Percentiles rank a stretch among this genome's conserved stretches.
phyloP scores from a whole-genome alignment of 1,140 invertebrate species.

The Triops cancriformis region DNA sequence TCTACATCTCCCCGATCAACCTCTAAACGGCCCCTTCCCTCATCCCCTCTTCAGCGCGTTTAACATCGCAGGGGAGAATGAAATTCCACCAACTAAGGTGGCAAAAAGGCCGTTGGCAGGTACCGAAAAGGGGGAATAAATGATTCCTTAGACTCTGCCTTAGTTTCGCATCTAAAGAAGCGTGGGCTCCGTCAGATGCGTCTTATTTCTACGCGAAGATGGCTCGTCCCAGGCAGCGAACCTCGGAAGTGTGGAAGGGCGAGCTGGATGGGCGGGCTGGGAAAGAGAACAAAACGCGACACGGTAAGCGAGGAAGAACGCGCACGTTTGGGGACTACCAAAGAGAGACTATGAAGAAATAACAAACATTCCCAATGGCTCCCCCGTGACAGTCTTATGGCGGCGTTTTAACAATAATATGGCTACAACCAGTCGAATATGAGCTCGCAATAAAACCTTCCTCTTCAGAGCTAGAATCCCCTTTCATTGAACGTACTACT shows the following conservation, averaged over 20 bases:
- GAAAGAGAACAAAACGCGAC: background rate
- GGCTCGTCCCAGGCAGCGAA: background rate
- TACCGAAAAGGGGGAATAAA: too few relatives aligned
- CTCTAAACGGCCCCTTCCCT: too few relatives aligned
- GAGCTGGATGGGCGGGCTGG: background rate
- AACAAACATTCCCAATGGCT: background rate
- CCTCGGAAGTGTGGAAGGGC: background rate
- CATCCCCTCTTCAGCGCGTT: too few relatives aligned
- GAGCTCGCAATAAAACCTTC: constrained; percentile 7
- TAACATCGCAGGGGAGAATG: too few relatives aligned
- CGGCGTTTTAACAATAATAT: background rate
- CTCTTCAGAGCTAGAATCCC: background rate
- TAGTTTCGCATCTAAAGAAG: too few relatives aligned
- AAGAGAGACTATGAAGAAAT: background rate
- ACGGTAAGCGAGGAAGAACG: background rate
- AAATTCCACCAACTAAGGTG: too few relatives aligned
- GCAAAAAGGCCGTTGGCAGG: too few relatives aligned
- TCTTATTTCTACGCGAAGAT: background rate
- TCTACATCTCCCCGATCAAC: too few relatives aligned
- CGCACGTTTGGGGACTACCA: background rate
- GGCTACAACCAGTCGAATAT: background rate
- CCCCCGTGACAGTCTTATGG: background rate
- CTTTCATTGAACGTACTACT: background rate
- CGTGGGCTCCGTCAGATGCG: too few relatives aligned
- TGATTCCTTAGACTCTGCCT: too few relatives aligned